Evolutionary conservation across 2,888 invertebrate species (phyloP).

Genomic region (Pocota personata): DNA sequence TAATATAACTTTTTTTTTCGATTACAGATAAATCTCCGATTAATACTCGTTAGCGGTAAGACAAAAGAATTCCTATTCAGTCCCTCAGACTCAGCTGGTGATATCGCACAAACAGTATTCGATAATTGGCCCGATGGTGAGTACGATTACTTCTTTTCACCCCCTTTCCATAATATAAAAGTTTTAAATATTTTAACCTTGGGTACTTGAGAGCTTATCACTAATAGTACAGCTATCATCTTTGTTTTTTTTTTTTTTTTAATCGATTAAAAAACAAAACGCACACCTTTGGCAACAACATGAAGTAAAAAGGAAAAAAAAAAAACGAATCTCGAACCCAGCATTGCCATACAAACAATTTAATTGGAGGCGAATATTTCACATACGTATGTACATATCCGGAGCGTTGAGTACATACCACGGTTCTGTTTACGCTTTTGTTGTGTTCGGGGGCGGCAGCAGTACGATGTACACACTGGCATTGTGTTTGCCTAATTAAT

Average conservation of each 20-base stretch:
- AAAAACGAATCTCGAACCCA: not conserved
- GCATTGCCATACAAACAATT: not conserved
- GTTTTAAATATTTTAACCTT: not conserved
- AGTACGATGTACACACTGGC: conserved; percentile 39
- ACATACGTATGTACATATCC: no score
- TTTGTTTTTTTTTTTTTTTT: not conserved
- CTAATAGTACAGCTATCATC: not conserved
- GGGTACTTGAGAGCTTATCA: conserved; percentile 7
- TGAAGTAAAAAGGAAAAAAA: not conserved
- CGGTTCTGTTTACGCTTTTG: conserved; percentile 36
- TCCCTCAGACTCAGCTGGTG: conserved; percentile 98
- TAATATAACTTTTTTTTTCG: conserved; percentile 47
- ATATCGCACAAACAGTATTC: conserved; percentile 99
- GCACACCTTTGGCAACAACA: not conserved
- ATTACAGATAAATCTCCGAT: conserved; percentile 96
- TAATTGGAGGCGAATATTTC: not conserved
- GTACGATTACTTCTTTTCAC: conserved; percentile 49
- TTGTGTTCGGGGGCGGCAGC: conserved; percentile 39
- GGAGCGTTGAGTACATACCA: not conserved
- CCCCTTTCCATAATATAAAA: not conserved
- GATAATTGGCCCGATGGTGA: conserved; percentile 99
- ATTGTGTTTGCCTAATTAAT: conserved; percentile 69
- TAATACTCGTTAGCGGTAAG: conserved; percentile 99
- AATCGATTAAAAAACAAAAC: not conserved
- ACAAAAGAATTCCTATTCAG: conserved; percentile 99